Base-by-base conservation (phyloP, 2,888 invertebrate genomes). In the Caenorhabditis imperialis region DNA sequence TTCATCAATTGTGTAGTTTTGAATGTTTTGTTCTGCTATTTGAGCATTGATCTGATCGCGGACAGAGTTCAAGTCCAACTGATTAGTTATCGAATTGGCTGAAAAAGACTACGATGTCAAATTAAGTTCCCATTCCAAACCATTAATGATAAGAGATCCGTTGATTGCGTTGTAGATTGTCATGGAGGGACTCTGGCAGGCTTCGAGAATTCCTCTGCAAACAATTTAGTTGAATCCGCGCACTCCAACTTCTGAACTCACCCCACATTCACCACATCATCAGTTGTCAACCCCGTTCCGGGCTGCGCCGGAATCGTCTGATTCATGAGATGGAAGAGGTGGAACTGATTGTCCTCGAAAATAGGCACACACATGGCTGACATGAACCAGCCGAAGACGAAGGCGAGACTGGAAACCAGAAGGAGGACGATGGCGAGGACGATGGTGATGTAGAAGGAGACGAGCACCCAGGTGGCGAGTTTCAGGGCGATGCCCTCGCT, bases 321-420 rank as follows among this genome's bases (percentile, higher is more conserved):
- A 40, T 55, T 65, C 45, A 70, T 53, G 7, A 60, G 33, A 38
- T 73, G 71, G 60, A 72, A 70, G 8, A 80, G 14, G 18, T 62
- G 55, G 33, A 74, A 75, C 37, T 58, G 50, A 0, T 40, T 40
- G 60, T 80, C 80, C 45, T 75, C 69, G 40, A 80, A 78, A 25
- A 78, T 55, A 6, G 77, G 77, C 18, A 74, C 74, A 53, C 80
- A 80, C 38, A 62, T 62, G 1, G 77, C 80, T 5, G 80, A 76
- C 18, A 72, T 69, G 18, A 67, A 45, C 80, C 80, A 80, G 40
- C 80, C 80, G 16, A 55, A 57, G 23, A 80, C 74, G 44, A 80
- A 80, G 2, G 53, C 50, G 20, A 55, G 8, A 42, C 74, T 75
- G n/a, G 74, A 38, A 20, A 67, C 27, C 3, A 57, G 22, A 6